These are phyloP conservation scores for Peromyscus leucopus DNA, from an alignment of 2,113 vertebrate genomes.

Conservation along the genomic window DNA sequence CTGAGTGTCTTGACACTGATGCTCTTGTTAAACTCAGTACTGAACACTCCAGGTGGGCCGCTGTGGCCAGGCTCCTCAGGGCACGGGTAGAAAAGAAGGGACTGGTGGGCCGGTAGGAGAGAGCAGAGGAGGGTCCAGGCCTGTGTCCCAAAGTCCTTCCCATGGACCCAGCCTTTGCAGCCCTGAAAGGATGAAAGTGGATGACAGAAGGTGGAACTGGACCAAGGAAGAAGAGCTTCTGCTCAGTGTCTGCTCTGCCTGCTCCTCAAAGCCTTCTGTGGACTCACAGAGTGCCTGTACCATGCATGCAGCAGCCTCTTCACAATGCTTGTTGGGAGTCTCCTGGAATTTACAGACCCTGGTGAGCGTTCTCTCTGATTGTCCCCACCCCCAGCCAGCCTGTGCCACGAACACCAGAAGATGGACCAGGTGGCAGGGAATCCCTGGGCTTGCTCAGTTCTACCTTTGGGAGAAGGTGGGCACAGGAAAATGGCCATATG, in stretches of 20 bases:
- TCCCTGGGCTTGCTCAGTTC: background rate
- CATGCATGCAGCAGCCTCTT: background rate
- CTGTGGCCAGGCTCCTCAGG: accelerated
- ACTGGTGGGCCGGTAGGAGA: accelerated
- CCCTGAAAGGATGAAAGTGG: accelerated
- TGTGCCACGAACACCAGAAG: accelerated
- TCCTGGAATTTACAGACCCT: accelerated
- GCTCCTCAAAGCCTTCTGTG: background rate
- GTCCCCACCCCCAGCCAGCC: accelerated
- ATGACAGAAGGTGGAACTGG: accelerated
- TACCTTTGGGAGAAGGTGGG: accelerated
- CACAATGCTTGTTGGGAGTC: background rate
- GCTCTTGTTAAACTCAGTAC: background rate
- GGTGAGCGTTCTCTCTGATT: accelerated
- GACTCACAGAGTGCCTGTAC: accelerated
- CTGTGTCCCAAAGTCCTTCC: background rate
- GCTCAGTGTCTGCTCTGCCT: accelerated
- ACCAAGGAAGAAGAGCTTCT: accelerated
- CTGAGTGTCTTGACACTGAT: accelerated
- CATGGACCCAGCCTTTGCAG: background rate
- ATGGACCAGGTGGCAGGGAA: accelerated
- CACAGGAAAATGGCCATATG: background rate
- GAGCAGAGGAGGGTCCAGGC: background rate
- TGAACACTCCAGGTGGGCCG: accelerated
- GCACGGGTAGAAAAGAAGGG: accelerated